Conservation (phyloP, 2,888 invertebrate species). For the Acanthosepion esculentum region DNA sequence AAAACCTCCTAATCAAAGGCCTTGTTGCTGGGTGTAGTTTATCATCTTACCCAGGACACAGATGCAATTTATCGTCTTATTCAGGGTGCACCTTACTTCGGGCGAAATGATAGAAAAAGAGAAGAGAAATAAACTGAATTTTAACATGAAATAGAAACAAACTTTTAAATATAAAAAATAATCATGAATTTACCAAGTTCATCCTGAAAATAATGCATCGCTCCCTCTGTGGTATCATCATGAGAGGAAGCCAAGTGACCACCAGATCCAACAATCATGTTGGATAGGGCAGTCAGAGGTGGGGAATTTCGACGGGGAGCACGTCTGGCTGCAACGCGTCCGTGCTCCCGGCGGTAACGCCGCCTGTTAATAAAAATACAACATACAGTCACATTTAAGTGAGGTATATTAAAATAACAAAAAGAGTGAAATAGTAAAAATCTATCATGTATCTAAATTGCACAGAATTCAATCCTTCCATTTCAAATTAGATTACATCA, state of each 20-base stretch:
- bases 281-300: constrained; percentile 54
- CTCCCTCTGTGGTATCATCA: constrained; percentile 87
- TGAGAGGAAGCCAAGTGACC: constrained; percentile 85
- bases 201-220: constrained; percentile 89
- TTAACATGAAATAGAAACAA: too few species aligned
- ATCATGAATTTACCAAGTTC: constrained; percentile 80
- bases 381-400: not conserved
- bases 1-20: too few species aligned
- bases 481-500: too few species aligned
- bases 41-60: too few species aligned
- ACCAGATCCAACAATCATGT: constrained; percentile 52
- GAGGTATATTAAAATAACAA: not conserved
- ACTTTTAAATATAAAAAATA: not conserved
- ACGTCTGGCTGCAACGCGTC: constrained; percentile 40
- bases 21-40: too few species aligned
- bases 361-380: constrained; percentile 37
- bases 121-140: too few species aligned
- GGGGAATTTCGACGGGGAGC: constrained; percentile 52
- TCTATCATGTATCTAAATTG: too few species aligned
- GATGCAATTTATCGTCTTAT: too few species aligned
- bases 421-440: not conserved
- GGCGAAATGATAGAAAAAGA: too few species aligned
- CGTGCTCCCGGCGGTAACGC: constrained; percentile 40
- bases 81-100: too few species aligned
- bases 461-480: too few species aligned